Conservation (phyloP, 2,113 vertebrate species). For the Gracilinanus agilis region DNA sequence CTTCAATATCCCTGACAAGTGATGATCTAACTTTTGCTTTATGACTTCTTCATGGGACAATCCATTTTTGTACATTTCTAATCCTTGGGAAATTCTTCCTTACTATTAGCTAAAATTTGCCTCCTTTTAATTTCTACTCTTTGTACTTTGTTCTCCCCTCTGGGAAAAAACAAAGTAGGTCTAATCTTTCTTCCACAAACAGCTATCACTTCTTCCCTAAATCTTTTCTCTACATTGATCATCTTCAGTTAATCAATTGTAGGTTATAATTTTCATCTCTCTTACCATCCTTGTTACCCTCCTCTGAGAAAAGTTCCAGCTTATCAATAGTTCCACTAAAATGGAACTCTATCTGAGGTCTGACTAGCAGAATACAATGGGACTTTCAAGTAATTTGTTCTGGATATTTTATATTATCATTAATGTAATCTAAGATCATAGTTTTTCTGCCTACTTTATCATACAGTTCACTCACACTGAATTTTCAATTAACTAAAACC, state of each 20-base stretch:
- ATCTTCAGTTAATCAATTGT: not conserved
- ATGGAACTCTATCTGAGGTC: not conserved
- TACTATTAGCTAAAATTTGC: not conserved
- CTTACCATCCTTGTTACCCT: not conserved
- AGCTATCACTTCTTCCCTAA: not conserved
- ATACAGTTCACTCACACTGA: not conserved
- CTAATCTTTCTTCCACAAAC: not conserved
- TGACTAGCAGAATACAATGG: not conserved
- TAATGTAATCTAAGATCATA: not conserved
- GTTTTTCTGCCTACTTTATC: not conserved
- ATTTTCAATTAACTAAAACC: not conserved
- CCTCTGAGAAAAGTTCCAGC: not conserved
- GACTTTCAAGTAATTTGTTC: not conserved
- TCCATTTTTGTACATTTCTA: not conserved
- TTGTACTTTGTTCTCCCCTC: not conserved
- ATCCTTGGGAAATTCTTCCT: not conserved
- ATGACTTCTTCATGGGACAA: not conserved
- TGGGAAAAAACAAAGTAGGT: not conserved
- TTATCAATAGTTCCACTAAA: not conserved
- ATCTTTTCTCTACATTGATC: not conserved
- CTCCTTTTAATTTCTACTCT: not conserved
- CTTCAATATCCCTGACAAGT: not conserved
- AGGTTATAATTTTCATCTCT: not conserved
- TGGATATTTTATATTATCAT: not conserved
- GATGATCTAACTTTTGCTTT: not conserved